Evolutionary conservation across 2,888 invertebrate species (phyloP).

Genomic region (Heliconius charithonia): DNA sequence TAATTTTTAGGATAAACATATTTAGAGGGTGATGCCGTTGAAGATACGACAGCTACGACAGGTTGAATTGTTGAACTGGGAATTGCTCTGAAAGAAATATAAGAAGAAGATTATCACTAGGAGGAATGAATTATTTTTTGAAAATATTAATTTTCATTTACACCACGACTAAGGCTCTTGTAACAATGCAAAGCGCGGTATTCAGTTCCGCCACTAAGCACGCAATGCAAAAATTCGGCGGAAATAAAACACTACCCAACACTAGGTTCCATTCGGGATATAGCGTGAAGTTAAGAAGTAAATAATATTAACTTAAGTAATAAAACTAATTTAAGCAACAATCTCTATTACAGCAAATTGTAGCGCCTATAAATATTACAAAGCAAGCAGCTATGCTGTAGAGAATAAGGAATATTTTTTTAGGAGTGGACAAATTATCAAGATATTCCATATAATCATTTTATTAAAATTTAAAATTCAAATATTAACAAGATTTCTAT

Average conservation of each 20-base stretch:
- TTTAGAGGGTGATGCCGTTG: slow-evolving; percentile 47
- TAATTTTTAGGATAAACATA: slow-evolving; percentile 51
- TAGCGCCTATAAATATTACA: not conserved
- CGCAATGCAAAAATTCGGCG: too few relatives aligned
- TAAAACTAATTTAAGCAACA: not conserved
- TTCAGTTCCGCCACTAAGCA: too few relatives aligned
- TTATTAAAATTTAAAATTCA: too few relatives aligned
- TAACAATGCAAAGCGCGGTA: too few relatives aligned
- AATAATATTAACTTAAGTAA: too few relatives aligned
- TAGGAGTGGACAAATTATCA: not conserved
- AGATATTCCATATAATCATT: not conserved
- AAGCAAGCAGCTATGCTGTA: not conserved
- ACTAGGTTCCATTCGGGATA: too few relatives aligned
- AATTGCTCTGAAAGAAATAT: slow-evolving; percentile 7
- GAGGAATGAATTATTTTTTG: too few relatives aligned
- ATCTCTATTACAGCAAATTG: not conserved
- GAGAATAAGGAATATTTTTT: not conserved
- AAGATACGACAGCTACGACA: slow-evolving; percentile 50
- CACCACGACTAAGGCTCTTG: too few relatives aligned
- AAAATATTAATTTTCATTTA: too few relatives aligned
- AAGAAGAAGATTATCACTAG: not conserved
- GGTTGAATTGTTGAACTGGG: slow-evolving; percentile 56
- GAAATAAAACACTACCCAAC: too few relatives aligned
- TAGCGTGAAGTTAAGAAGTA: too few relatives aligned
- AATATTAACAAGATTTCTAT: too few relatives aligned